A percentile compares a stretch with the other conserved stretches of the same genome.
These are phyloP conservation scores for Cheirogaleus medius DNA, from an alignment of 2,113 vertebrate genomes.

Conservation along the genomic window DNA sequence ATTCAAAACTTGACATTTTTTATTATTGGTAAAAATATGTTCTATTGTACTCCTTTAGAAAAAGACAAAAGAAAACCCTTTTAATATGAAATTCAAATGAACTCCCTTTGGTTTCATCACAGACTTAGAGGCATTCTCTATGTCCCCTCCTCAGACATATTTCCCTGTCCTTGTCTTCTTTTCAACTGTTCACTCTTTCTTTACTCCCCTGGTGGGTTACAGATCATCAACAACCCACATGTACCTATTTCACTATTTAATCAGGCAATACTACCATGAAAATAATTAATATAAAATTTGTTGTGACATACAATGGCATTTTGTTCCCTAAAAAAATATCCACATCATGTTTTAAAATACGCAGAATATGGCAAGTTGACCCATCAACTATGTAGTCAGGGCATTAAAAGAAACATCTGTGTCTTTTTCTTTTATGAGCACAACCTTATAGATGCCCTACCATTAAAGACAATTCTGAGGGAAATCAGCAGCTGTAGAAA, in stretches of 20 bases:
- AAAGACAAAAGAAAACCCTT: background rate
- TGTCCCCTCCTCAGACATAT: background rate
- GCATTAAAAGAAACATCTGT: slow-evolving; percentile 35
- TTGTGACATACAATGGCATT: background rate
- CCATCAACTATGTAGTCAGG: background rate
- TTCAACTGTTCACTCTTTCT: background rate
- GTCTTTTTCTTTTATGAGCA: slow-evolving; percentile 30
- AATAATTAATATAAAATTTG: slow-evolving; percentile 15
- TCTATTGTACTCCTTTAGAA: background rate
- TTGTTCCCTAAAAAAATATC: background rate
- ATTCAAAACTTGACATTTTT: background rate
- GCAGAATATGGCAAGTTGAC: background rate
- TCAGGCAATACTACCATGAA: background rate
- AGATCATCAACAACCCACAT: background rate
- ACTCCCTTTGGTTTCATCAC: background rate
- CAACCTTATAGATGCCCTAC: background rate
- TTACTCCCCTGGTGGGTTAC: background rate
- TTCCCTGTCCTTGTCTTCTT: background rate
- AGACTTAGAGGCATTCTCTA: fast-evolving
- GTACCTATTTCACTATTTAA: background rate
- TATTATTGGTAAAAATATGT: background rate
- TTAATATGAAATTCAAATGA: background rate
- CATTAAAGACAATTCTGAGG: background rate
- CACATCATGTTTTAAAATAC: background rate
- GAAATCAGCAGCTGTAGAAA: slow-evolving; percentile 36